phyloP scores from a whole-genome alignment of 2,113 vertebrate genomes.

The Tichodroma muraria region DNA sequence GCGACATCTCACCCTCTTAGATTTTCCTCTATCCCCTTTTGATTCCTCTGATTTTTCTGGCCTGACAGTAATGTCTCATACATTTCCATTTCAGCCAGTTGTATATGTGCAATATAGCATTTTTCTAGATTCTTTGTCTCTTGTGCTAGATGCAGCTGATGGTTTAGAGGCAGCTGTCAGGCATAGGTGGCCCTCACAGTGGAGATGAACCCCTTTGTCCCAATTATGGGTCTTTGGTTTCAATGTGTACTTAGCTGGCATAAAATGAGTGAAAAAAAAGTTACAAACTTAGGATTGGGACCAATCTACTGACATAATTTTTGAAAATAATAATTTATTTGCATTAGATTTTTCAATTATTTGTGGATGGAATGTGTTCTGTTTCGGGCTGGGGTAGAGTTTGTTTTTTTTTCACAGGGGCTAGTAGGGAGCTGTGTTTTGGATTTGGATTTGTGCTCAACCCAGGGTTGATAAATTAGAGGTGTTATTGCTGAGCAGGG shows the following conservation, averaged over 20 bases:
- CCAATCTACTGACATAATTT: neutral
- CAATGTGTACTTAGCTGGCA: neutral
- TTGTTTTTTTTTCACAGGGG: neutral
- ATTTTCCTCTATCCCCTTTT: neutral
- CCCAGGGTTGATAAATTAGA: neutral
- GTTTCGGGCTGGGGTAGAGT: neutral
- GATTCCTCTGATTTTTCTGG: neutral
- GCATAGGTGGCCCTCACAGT: neutral
- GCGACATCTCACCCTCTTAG: rapidly evolving
- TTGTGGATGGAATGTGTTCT: neutral
- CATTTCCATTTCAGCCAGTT: neutral
- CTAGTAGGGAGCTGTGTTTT: neutral
- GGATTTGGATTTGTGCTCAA: neutral
- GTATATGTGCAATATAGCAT: neutral
- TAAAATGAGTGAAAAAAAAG: neutral
- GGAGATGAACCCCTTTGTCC: neutral
- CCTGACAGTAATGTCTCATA: neutral
- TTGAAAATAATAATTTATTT: neutral
- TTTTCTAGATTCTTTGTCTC: neutral
- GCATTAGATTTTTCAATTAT: neutral
- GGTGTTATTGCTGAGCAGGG: neutral
- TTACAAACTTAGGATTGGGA: neutral
- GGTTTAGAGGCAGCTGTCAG: neutral
- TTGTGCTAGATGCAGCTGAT: neutral
- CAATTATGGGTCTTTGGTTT: neutral